phyloP scores from a whole-genome alignment of 2,888 invertebrate species.

The Colostygia pectinataria region DNA sequence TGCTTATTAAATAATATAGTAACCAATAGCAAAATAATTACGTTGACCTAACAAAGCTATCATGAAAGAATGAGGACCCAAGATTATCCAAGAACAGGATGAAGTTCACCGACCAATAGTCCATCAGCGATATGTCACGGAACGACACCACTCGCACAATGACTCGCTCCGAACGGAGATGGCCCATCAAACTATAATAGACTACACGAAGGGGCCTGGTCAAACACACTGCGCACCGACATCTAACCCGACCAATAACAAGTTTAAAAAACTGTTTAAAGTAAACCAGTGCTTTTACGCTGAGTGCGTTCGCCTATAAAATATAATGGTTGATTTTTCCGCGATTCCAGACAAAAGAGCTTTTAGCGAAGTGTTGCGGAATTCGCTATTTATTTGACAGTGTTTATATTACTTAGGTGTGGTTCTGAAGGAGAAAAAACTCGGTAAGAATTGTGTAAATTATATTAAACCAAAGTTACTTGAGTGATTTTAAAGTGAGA shows the following conservation, averaged over 20 bases:
- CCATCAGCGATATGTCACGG: conserved; percentile 36
- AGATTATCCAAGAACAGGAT: conserved; percentile 21
- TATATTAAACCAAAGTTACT: conserved; percentile 1
- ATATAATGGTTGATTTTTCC: conserved; percentile 53
- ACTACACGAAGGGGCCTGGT: conserved; percentile 70
- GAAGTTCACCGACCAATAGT: conserved; percentile 51
- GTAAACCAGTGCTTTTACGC: conserved; percentile 20
- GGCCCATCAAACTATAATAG: conserved; percentile 78
- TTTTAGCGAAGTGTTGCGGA: conserved; percentile 45
- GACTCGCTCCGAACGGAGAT: conserved; percentile 67
- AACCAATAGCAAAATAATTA: too few species aligned
- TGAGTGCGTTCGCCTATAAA: conserved; percentile 56
- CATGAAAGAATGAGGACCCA: too few species aligned
- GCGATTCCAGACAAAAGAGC: conserved; percentile 39
- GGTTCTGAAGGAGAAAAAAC: conserved; percentile 2
- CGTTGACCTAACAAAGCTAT: too few species aligned
- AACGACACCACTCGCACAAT: conserved; percentile 32
- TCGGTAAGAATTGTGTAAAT: background rate
- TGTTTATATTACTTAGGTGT: conserved; percentile 28
- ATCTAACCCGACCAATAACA: conserved; percentile 16
- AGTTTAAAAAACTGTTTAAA: conserved; percentile 13
- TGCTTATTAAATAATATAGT: too few species aligned
- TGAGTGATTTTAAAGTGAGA: too few species aligned
- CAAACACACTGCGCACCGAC: conserved; percentile 63
- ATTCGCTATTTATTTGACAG: conserved; percentile 28